Evolutionary conservation across 2,888 invertebrate genomes (phyloP).

Genomic region (Pherbina coryleti): DNA sequence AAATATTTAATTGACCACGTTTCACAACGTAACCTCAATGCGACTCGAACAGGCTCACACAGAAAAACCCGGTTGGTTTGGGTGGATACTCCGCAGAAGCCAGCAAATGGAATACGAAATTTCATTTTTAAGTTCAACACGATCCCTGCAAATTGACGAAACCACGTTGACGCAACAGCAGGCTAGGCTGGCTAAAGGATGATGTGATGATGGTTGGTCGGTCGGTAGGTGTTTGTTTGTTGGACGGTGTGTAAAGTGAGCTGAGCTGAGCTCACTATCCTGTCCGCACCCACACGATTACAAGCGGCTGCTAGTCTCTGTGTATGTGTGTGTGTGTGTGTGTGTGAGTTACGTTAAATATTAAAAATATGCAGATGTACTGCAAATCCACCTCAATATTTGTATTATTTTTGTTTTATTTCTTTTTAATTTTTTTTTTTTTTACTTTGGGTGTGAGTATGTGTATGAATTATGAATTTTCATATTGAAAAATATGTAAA

Average conservation of each 20-base stretch:
- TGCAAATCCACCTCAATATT: background rate
- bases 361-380: slow-evolving; percentile 6
- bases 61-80: background rate
- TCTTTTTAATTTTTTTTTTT: background rate
- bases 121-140: background rate
- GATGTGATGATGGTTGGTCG: too few species aligned
- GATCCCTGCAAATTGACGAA: slow-evolving; percentile 14
- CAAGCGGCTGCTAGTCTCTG: background rate
- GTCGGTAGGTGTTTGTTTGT: background rate
- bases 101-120: slow-evolving; percentile 11
- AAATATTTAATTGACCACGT: slow-evolving; percentile 47
- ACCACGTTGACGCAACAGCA: slow-evolving; percentile 12
- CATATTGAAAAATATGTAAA: background rate
- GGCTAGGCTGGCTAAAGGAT: too few species aligned
- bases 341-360: slow-evolving; percentile 8
- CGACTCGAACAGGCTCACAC: slow-evolving; percentile 51
- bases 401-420: background rate
- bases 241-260: background rate
- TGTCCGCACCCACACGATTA: background rate
- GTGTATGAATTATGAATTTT: background rate
- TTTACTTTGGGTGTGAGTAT: background rate
- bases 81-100: background rate
- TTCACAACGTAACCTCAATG: slow-evolving; percentile 46
- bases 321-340: background rate
- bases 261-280: background rate